Evolutionary conservation across 2,888 invertebrate genomes (phyloP).

Genomic region (Melieria crassipennis): DNA sequence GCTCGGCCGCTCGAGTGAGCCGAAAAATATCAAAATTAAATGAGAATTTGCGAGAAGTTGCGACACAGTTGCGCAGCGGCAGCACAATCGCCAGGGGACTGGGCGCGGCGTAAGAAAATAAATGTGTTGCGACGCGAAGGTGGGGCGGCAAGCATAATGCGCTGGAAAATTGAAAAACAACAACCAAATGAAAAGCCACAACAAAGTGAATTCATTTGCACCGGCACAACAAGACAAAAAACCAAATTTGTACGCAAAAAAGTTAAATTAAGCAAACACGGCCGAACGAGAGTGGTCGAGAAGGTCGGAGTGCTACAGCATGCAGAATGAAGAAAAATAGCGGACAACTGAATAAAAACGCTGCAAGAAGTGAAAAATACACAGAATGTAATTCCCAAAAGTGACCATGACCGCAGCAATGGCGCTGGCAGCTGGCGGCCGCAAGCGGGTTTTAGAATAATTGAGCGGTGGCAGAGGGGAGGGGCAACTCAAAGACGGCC

Average conservation of each 20-base stretch:
- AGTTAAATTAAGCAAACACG: constrained; percentile 22
- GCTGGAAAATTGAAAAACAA: constrained; percentile 5
- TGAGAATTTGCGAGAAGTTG: constrained; percentile 29
- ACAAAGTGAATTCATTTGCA: constrained; percentile 21
- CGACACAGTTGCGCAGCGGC: constrained; percentile 14
- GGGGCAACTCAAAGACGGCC: too few relatives aligned
- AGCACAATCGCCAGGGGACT: neutral
- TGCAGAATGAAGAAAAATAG: neutral
- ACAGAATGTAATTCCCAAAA: constrained; percentile 17
- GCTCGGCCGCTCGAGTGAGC: neutral
- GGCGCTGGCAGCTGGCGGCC: neutral
- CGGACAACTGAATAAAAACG: neutral
- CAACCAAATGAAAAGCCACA: constrained; percentile 21
- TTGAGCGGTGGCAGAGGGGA: neutral
- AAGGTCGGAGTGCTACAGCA: neutral
- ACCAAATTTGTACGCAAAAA: constrained; percentile 7
- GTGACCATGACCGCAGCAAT: constrained; percentile 17
- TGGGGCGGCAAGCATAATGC: neutral
- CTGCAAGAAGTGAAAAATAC: constrained; percentile 18
- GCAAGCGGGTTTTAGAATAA: constrained; percentile 23
- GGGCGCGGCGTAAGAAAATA: constrained; percentile 2
- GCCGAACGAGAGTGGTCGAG: constrained; percentile 13
- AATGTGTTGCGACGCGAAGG: neutral
- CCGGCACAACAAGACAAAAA: neutral
- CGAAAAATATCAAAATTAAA: constrained; percentile 19